Conservation (phyloP, 2,888 invertebrate genomes). For the Lithophane ornitopus region DNA sequence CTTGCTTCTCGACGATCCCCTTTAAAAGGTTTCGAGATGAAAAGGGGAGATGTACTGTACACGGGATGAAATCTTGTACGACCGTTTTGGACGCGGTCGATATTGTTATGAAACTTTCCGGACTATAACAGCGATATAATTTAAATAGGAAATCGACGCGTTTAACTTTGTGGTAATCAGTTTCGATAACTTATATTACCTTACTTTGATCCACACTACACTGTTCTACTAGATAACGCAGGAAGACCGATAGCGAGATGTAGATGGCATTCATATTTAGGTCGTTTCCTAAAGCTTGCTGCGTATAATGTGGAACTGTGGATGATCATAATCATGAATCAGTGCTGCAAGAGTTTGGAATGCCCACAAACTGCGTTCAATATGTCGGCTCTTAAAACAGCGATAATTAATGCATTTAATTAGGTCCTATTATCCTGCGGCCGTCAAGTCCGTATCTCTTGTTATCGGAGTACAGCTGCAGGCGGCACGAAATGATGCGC, state of each 20-base stretch:
- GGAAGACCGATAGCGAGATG: not conserved
- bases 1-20: constrained; percentile 72
- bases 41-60: constrained; percentile 59
- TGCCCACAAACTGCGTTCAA: constrained; percentile 37
- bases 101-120: constrained; percentile 41
- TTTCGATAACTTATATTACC: constrained; percentile 24
- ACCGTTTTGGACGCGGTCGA: constrained; percentile 48
- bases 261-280: not conserved
- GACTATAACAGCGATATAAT: constrained; percentile 9
- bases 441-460: constrained; percentile 47
- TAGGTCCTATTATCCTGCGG: constrained; percentile 53
- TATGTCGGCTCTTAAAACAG: constrained; percentile 36
- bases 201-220: constrained; percentile 2
- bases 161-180: constrained; percentile 19
- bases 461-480: constrained; percentile 58
- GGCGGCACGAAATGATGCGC: constrained; percentile 43
- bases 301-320: constrained; percentile 17
- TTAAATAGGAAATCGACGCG: constrained; percentile 14
- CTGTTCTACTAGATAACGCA: not conserved
- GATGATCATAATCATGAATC: constrained; percentile 8
- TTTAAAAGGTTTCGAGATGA: constrained; percentile 74
- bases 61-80: constrained; percentile 44
- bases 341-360: constrained; percentile 6
- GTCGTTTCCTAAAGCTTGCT: not conserved
- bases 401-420: constrained; percentile 46